Base-by-base conservation (phyloP, 2,113 vertebrate species). In the Syngnathus floridae region DNA sequence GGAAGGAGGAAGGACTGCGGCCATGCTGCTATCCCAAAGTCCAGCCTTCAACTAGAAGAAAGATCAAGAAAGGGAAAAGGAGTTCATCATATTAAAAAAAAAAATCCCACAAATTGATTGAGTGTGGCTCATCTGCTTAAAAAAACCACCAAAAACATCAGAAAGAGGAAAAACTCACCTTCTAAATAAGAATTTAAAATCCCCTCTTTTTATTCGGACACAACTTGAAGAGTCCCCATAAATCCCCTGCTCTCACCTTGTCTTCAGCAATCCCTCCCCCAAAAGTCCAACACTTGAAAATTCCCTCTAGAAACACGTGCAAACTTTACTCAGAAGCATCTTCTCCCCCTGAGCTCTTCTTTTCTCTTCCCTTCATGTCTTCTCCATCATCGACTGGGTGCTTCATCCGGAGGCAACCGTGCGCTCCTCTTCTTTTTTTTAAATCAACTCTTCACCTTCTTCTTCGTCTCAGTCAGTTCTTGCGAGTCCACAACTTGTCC, bases 321-420 rank as follows among this genome's bases (percentile, higher is more conserved):
- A 65, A 88, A 87, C 77, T 87, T 87, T 74, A 73, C 67, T 70
- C 66, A 64, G 82, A 71, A 62, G 60, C 80, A 85, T 83, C 13
- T 64, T 64, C 6, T 22, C 49, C 69, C 43, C 16, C 36, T 38
- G 43, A 54, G 37, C 57, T 67, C 40, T 48, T 56, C 54, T 57
- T 11, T 49, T 67, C 56, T 37, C 19, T 22, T 38, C 63, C 54
- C 58, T 59, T 80, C 62, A 75, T 67, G 79, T 84, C 62, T 83
- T 81, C 71, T 78, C 83, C 81, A 86, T 84, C 61, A 1, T 64
- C 69, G 2, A 38, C 59, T 26, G 62, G 21, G 45, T 19, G 58
- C 36, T 69, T 1, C 13, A 56, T 64, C 64, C 66, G 2, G 14
- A 41, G 14, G 1, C 41, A 68, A 56, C 55, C 36, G 56, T 63